These are phyloP conservation scores for Ceratina japonica DNA, from an alignment of 1,140 invertebrate genomes.

Conservation along the genomic window DNA sequence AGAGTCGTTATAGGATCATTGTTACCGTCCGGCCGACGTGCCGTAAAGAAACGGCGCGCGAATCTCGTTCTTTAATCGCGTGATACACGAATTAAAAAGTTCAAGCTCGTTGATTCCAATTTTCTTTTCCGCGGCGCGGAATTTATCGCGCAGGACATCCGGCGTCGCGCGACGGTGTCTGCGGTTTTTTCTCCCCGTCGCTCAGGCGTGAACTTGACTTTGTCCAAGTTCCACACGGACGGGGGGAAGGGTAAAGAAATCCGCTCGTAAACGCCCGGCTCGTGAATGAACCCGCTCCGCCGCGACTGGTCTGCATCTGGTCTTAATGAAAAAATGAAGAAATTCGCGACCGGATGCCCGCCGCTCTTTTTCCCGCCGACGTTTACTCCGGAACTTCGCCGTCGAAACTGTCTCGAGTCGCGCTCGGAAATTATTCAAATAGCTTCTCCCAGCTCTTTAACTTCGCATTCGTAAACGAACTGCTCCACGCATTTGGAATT, in stretches of 20 bases:
- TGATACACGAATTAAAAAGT: conserved; percentile 19
- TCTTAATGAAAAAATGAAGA: conserved; percentile 26
- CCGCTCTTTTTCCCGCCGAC: neutral
- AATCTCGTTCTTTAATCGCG: conserved; percentile 21
- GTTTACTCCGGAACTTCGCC: conserved; percentile 6
- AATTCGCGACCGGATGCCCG: conserved; percentile 36
- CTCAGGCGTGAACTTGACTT: conserved; percentile 45
- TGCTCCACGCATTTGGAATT: neutral
- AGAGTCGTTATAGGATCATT: neutral
- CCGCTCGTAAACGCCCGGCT: conserved; percentile 27
- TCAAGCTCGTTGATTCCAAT: conserved; percentile 6
- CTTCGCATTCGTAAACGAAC: neutral
- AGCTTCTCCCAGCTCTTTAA: neutral
- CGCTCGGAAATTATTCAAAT: neutral
- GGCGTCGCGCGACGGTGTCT: neutral
- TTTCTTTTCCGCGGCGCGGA: neutral
- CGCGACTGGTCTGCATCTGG: conserved; percentile 39
- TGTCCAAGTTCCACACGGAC: conserved; percentile 30
- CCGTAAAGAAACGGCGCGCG: neutral
- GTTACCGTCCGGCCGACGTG: no score
- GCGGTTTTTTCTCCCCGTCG: conserved; percentile 14
- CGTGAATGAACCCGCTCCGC: conserved; percentile 28
- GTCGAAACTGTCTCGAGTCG: neutral
- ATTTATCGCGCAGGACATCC: conserved; percentile 43
- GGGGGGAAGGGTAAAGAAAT: neutral